These are phyloP conservation scores for Melanotaenia maccullochi DNA, from an alignment of 2,797 vertebrate species.

Conservation along the genomic window DNA sequence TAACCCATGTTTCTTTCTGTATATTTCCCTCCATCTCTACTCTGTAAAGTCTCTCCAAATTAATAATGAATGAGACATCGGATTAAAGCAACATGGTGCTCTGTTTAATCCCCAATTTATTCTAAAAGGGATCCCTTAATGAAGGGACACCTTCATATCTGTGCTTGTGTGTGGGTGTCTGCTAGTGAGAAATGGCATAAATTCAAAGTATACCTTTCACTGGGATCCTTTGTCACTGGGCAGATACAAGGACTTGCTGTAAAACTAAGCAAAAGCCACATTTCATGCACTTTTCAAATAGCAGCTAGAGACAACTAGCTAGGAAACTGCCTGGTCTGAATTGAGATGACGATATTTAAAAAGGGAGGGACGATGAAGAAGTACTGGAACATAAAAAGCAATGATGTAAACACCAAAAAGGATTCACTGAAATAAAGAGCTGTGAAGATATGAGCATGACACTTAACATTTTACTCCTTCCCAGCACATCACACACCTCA, in stretches of 20 bases:
- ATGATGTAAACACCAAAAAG: not conserved
- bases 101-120: constrained; percentile 31
- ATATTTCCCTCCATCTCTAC: constrained; percentile 9
- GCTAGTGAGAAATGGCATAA: constrained; percentile 1
- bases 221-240: constrained; percentile 4
- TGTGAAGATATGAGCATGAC: not conserved
- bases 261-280: constrained; percentile 21
- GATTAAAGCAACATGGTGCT: constrained; percentile 44
- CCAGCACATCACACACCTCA: not conserved
- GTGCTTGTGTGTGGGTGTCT: not conserved
- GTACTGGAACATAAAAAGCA: constrained; percentile 2
- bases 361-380: constrained; percentile 5
- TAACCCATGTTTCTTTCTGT: not conserved
- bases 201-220: constrained; percentile 21
- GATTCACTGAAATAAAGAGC: constrained; percentile 4
- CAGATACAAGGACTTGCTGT: constrained; percentile 10
- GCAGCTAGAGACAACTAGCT: constrained; percentile 15
- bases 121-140: constrained; percentile 34
- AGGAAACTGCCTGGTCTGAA: constrained; percentile 33
- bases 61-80: constrained; percentile 27
- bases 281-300: constrained; percentile 5
- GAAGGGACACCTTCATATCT: not conserved
- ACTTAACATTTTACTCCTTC: constrained; percentile 17
- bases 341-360: constrained; percentile 27
- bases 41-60: constrained; percentile 34